phyloP scores from a whole-genome alignment of 2,888 invertebrate species.

The Lamellibrachia columna region DNA sequence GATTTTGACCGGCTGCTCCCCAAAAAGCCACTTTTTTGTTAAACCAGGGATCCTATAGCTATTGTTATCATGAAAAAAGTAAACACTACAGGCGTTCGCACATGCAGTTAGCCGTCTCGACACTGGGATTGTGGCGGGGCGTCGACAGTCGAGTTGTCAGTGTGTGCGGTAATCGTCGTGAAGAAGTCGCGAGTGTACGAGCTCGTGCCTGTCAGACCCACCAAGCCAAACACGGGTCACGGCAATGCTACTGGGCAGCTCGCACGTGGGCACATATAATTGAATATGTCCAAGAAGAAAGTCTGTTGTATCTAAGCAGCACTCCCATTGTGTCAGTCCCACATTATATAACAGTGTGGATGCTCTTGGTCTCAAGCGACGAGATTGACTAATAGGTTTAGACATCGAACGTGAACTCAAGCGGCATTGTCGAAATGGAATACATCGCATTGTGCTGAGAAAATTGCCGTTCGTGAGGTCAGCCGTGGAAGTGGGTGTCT shows the following conservation, averaged over 20 bases:
- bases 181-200: no score
- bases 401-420: neutral
- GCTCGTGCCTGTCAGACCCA: no score
- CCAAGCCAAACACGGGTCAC: no score
- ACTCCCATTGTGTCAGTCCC: neutral
- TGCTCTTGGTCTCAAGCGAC: neutral
- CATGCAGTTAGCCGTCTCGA: no score
- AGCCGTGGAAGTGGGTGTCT: neutral
- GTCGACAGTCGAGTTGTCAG: no score
- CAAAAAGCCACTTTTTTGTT: no score
- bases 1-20: no score
- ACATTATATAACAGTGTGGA: neutral
- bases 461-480: neutral
- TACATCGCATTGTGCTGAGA: neutral
- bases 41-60: no score
- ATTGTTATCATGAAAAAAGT: no score
- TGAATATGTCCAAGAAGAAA: neutral
- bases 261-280: neutral
- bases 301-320: neutral
- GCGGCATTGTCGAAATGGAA: neutral
- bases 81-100: no score
- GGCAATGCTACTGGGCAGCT: neutral
- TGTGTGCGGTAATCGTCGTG: no score
- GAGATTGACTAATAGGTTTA: neutral
- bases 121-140: no score